Evolutionary conservation across 2,888 invertebrate species (phyloP).

Genomic region (Drosophila hamatofila): DNA sequence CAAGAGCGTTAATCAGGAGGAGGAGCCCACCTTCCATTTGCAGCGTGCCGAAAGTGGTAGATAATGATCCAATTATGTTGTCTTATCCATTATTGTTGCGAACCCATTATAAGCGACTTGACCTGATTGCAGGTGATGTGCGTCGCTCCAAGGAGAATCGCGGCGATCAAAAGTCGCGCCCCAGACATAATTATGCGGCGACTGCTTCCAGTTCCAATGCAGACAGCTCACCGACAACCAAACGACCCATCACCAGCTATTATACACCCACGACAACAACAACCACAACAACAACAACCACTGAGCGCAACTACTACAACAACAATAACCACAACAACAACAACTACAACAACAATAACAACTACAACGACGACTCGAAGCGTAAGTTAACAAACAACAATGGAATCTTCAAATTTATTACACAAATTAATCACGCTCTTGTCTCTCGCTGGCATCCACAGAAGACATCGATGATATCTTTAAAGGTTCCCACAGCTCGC

Average conservation of each 20-base stretch:
- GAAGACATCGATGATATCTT: constrained; percentile 88
- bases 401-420: constrained; percentile 57
- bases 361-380: constrained; percentile 82
- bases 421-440: constrained; percentile 67
- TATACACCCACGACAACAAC: constrained; percentile 78
- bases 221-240: constrained; percentile 69
- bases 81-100: constrained; percentile 3
- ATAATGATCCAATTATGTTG: constrained; percentile 40
- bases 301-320: constrained; percentile 73
- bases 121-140: constrained; percentile 77
- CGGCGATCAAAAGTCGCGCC: constrained; percentile 82
- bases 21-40: constrained; percentile 90
- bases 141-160: constrained; percentile 83
- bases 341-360: constrained; percentile 67
- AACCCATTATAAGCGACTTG: constrained; percentile 15
- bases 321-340: constrained; percentile 54
- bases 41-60: constrained; percentile 90
- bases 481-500: constrained; percentile 90
- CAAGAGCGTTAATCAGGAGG: constrained; percentile 88
- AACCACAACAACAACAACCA: constrained; percentile 70
- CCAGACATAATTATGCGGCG: constrained; percentile 75
- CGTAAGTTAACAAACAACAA: constrained; percentile 79
- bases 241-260: constrained; percentile 82
- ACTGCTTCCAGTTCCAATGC: constrained; percentile 54
- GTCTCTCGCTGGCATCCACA: constrained; percentile 51